phyloP scores from a whole-genome alignment of 2,888 invertebrate genomes.

The Archaeoteleia sp. region DNA sequence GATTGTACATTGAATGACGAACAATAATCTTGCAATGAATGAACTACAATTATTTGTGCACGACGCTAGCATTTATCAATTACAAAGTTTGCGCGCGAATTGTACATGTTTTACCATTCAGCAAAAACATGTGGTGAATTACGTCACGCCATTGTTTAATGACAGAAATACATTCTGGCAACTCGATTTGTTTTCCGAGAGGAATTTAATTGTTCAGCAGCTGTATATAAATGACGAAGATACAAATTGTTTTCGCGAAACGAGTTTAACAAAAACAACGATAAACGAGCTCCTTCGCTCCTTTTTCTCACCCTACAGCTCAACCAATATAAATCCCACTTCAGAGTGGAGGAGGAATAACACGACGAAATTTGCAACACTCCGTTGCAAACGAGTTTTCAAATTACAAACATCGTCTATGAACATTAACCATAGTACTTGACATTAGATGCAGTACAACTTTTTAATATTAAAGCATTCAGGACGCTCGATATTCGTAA shows the following conservation, averaged over 20 bases:
- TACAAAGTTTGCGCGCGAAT: conserved; percentile 24
- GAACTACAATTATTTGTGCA: conserved; percentile 11
- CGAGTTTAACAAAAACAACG: conserved; percentile 37
- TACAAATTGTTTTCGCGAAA: conserved; percentile 47
- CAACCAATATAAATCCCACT: conserved; percentile 21
- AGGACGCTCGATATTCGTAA: neutral
- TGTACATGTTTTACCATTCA: conserved; percentile 5
- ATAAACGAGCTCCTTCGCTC: conserved; percentile 19
- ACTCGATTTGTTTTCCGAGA: conserved; percentile 47
- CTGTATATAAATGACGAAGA: conserved; percentile 49
- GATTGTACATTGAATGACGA: no score
- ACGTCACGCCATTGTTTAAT: conserved; percentile 15
- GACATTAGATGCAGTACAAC: conserved; percentile 8
- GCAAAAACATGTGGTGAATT: conserved; percentile 27
- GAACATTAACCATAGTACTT: conserved; percentile 35
- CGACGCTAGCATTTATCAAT: conserved; percentile 24
- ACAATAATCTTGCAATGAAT: no score
- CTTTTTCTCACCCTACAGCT: conserved; percentile 11
- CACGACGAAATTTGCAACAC: conserved; percentile 44
- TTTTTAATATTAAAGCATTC: conserved; percentile 9
- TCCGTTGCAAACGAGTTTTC: conserved; percentile 32
- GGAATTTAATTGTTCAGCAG: conserved; percentile 50
- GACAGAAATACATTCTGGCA: conserved; percentile 30
- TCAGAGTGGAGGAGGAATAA: conserved; percentile 33
- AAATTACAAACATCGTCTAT: conserved; percentile 27